Evolutionary conservation across 2,797 vertebrate species (phyloP).

Genomic region (Merluccius polli): DNA sequence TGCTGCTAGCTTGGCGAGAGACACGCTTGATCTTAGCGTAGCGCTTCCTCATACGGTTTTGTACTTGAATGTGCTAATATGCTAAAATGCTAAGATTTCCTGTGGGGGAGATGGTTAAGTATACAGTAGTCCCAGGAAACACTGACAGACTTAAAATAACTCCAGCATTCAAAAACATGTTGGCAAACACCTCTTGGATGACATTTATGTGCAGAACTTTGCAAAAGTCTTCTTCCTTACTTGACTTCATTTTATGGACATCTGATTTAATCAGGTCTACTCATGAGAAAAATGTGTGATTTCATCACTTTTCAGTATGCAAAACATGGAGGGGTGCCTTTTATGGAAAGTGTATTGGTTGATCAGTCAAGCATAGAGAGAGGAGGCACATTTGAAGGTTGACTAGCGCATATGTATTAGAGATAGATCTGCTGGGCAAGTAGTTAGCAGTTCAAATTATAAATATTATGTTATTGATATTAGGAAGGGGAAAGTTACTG

Average conservation of each 20-base stretch:
- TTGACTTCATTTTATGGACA: background rate
- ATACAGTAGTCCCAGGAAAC: background rate
- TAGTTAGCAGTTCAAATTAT: background rate
- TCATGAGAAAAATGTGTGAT: background rate
- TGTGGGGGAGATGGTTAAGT: background rate
- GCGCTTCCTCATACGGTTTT: background rate
- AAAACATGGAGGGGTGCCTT: background rate
- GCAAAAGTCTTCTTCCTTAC: background rate
- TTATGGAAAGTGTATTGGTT: background rate
- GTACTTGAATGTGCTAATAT: background rate
- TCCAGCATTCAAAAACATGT: background rate
- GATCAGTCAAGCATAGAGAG: background rate
- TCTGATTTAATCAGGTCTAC: background rate
- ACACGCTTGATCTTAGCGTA: slow-evolving; percentile 12
- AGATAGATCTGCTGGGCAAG: too few relatives aligned
- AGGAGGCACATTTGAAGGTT: too few relatives aligned
- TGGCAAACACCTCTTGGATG: background rate
- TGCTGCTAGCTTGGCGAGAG: background rate
- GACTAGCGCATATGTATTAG: too few relatives aligned
- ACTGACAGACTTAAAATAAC: background rate
- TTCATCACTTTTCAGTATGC: background rate
- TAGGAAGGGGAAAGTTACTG: background rate
- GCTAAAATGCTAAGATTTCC: background rate
- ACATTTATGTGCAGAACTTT: background rate
- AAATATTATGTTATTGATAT: background rate